Percentiles rank a stretch among this genome's conserved stretches.
These are phyloP conservation scores for Lynx canadensis DNA, from an alignment of 2,113 vertebrate species.

Conservation along the genomic window DNA sequence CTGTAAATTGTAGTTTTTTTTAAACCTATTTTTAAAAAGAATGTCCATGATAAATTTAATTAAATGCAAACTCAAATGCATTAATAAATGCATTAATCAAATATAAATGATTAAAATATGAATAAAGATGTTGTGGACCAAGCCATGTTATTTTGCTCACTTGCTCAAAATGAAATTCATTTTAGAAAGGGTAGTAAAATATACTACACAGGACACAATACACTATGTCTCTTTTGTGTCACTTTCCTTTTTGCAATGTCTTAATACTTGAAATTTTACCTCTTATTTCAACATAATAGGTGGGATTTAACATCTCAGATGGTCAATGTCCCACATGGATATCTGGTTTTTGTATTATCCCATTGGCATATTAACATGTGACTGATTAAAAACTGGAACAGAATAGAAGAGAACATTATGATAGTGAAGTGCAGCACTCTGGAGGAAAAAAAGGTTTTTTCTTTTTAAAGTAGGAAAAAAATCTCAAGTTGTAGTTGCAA, in stretches of 20 bases:
- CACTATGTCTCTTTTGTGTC: not conserved
- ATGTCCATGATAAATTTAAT: not conserved
- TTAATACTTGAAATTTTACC: not conserved
- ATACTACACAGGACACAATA: slow-evolving; percentile 13
- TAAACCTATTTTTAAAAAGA: not conserved
- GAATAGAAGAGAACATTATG: not conserved
- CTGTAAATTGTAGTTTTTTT: not conserved
- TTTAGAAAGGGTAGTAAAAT: slow-evolving; percentile 44
- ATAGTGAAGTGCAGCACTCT: not conserved
- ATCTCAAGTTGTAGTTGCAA: not conserved
- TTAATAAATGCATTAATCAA: not conserved
- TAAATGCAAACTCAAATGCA: not conserved
- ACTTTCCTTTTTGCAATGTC: not conserved
- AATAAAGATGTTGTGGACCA: not conserved
- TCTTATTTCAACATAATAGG: slow-evolving; percentile 61
- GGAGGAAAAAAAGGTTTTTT: not conserved
- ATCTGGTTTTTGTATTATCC: not conserved
- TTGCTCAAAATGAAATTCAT: not conserved
- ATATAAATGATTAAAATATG: not conserved
- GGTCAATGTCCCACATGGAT: not conserved
- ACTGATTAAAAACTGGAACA: not conserved
- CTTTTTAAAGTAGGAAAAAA: slow-evolving; percentile 18
- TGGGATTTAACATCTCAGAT: not conserved
- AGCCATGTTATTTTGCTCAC: not conserved
- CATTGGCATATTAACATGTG: not conserved